Evolutionary conservation across 2,888 invertebrate species (phyloP).

Genomic region (Alloplasta piceator): DNA sequence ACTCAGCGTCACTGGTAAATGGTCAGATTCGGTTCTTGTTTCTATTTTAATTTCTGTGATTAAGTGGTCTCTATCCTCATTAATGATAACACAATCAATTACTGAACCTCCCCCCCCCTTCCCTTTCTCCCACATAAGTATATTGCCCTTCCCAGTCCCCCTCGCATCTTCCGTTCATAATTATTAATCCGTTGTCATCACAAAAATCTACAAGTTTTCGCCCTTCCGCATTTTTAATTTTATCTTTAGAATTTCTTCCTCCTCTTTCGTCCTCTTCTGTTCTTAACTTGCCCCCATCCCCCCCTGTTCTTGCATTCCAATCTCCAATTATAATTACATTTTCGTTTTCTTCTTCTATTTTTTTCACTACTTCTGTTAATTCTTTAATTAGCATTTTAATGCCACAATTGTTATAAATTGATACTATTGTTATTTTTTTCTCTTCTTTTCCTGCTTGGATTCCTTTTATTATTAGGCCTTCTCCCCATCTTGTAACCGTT

Average conservation of each 20-base stretch:
- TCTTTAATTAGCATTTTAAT: slow-evolving; percentile 9
- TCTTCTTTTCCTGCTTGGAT: not conserved
- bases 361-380: not conserved
- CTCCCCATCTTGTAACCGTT: slow-evolving; percentile 32
- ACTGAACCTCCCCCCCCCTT: slow-evolving; percentile 20
- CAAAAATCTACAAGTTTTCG: slow-evolving; percentile 16
- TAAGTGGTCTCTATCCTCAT: not conserved
- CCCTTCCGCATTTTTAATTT: slow-evolving; percentile 27
- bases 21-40: slow-evolving; percentile 12
- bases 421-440: slow-evolving; percentile 5
- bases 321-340: slow-evolving; percentile 36
- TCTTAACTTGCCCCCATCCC: slow-evolving; percentile 3
- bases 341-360: slow-evolving; percentile 14
- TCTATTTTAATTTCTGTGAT: slow-evolving; percentile 1
- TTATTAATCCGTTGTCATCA: slow-evolving; percentile 3
- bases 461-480: slow-evolving; percentile 29
- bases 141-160: slow-evolving; percentile 28
- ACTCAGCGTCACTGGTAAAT: not conserved
- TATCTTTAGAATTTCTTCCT: slow-evolving; percentile 31
- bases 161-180: slow-evolving; percentile 33
- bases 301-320: slow-evolving; percentile 46
- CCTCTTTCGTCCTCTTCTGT: not conserved
- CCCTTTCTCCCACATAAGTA: slow-evolving; percentile 22
- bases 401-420: slow-evolving; percentile 48
- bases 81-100: slow-evolving; percentile 19